Evolutionary conservation across 2,888 invertebrate species (phyloP), one percentile per base, ranked within the genome.

Genomic region (Invenusta paracnida): DNA sequence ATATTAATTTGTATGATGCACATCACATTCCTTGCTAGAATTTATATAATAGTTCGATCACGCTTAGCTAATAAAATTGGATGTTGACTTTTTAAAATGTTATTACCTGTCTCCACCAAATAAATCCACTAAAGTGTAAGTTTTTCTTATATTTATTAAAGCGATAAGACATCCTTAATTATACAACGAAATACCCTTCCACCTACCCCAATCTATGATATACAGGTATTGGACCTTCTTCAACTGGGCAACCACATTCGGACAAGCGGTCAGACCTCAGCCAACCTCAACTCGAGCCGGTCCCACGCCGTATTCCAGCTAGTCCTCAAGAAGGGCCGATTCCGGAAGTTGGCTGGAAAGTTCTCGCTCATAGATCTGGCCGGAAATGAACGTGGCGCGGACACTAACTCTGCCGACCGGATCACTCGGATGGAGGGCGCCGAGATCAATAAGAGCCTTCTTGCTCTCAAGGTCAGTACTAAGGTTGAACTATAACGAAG

Each of bases 231-330:
- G 48, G 48, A 48, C 48, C 48, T 48, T 5, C 48, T 48, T 48
- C 48, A 48, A 48, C 17, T 48, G 27, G 92, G 92, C 73, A 91
- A 30, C 30, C 30, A 30, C 66, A 79, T 67, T 1, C 85, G 87
- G 13, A 99, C 98, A 23, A 97, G 98, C 5, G 99, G 98, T 85
- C 94, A 96, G 92, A 99, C 99, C 66, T 97, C 97, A 85, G 98
- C 98, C 85, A 99, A 99, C 92, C 94, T 96, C 87, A 98, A 99
- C 92, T 98, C 98, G 85, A 98, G 98, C 79, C 94, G 99, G 89
- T 98, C 98, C 87, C 99, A 99, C 93, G 99, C 99, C 86, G 97
- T 99, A 90, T 99, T 99, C 93, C 98, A 99, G 93, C 48, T 48
- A 5, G 73, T 84, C 28, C 73, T 84, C 17, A 84, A 84, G 29